Evolutionary conservation across 1,140 invertebrate genomes (phyloP), one percentile per base, ranked within the genome.

Genomic region (Hycleus phaleratus): DNA sequence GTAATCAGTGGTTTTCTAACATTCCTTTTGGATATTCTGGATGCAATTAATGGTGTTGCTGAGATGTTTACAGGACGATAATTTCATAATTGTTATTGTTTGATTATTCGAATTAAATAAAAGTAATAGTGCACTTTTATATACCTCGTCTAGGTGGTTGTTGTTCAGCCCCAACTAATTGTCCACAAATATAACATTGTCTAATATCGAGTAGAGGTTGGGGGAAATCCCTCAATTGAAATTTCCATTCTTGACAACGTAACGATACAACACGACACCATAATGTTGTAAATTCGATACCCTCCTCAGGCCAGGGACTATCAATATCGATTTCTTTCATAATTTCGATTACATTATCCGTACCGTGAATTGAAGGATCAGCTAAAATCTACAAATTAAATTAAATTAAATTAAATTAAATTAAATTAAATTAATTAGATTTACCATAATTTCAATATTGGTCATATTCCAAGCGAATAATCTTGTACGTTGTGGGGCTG

Each of bases 151-250:
- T 81, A 1, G 86, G 86, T 0, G 91, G 88, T 48, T 85, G 74
- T 64, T 93, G 88, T 73, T 98, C 95, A 0, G 93, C 95, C 0
- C 91, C 96, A 49, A 89, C 84, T 1, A 98, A 73, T 64, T 85
- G 84, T 0, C 96, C 97, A 84, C 90, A 97, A 26, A 97, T 80
- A 58, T 86, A 85, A 65, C 96, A 80, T 48, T 87, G 82, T 60
- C 85, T 83, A 38, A 96, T 87, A 59, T 90, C 82, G 42, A 97
- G 77, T 72, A 95, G 81, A 1, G 93, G 90, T 68, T 96, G 93
- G 0, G 95, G 94, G 72, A 97, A 99, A 75, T 99, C 97, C n/a
- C 96, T 78, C 53, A 99, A 78, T 49, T 90, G 85, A 56, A 97
- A 83, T 63, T 87, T 88, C 87, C 92, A 95, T 65, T 87, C 85